Conservation (phyloP, 2,113 vertebrate species). For the Bostrychus sinensis region DNA sequence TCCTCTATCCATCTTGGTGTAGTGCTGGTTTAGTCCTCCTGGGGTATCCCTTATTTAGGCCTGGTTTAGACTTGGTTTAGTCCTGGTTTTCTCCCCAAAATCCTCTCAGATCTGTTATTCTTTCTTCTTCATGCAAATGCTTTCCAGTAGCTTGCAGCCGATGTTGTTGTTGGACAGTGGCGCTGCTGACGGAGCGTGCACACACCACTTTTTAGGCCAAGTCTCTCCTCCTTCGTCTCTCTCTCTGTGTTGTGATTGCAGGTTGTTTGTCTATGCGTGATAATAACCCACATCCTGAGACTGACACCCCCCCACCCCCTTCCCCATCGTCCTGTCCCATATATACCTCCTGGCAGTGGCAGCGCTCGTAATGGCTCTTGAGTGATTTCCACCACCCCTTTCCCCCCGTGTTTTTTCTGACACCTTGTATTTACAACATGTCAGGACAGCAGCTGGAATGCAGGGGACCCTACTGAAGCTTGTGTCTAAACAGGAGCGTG, state of each 20-base stretch:
- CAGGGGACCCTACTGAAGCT: conserved; percentile 73
- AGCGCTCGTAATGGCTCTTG: conserved; percentile 42
- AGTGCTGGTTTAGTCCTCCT: too few relatives aligned
- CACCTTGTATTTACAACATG: conserved; percentile 85
- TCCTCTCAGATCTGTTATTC: too few relatives aligned
- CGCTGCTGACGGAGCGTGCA: not conserved
- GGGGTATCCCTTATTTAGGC: too few relatives aligned
- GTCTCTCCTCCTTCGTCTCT: not conserved
- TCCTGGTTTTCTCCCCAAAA: too few relatives aligned
- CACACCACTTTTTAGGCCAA: not conserved
- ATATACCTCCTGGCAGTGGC: not conserved
- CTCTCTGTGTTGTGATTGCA: conserved; percentile 29
- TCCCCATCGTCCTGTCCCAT: not conserved
- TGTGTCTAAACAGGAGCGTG: conserved; percentile 54
- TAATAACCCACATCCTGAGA: conserved; percentile 45
- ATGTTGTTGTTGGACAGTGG: not conserved
- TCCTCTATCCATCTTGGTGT: too few relatives aligned
- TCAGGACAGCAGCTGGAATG: conserved; percentile 95
- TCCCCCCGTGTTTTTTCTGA: conserved; percentile 66
- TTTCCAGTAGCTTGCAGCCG: not conserved
- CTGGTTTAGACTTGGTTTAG: too few relatives aligned
- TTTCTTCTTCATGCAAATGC: not conserved
- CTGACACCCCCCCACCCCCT: not conserved
- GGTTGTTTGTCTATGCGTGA: conserved; percentile 47
- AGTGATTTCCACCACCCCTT: conserved; percentile 58